Conservation (phyloP, 2,888 invertebrate species). For the Didymodactylos carnosus region DNA sequence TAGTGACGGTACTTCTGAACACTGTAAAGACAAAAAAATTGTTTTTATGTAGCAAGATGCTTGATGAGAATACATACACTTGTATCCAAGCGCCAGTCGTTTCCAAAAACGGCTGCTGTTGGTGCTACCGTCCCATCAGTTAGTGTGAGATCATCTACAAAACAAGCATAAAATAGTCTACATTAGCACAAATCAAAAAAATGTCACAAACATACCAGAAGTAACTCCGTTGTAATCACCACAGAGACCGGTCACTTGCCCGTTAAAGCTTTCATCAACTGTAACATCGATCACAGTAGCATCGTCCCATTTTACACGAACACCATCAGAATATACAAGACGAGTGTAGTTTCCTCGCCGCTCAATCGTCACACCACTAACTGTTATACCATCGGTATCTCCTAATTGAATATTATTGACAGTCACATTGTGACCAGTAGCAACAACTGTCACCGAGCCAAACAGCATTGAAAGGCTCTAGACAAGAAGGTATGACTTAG, state of each 20-base stretch:
- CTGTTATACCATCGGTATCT: neutral
- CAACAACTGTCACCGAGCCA: neutral
- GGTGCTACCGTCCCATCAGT: neutral
- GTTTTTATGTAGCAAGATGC: neutral
- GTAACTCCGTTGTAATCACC: slow-evolving; percentile 21
- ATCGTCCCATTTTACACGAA: slow-evolving; percentile 42
- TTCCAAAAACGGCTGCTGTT: neutral
- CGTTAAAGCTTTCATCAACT: slow-evolving; percentile 53
- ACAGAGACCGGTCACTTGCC: slow-evolving; percentile 40
- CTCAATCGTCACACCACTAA: neutral
- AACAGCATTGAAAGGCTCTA: neutral
- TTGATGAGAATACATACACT: neutral
- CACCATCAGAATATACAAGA: slow-evolving; percentile 32
- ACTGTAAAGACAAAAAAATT: neutral
- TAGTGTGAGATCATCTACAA: neutral
- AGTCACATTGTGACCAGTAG: neutral
- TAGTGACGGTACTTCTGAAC: neutral
- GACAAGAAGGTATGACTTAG: neutral
- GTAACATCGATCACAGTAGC: slow-evolving; percentile 2
- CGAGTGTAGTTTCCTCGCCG: neutral
- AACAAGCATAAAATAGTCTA: neutral
- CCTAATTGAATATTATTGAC: neutral
- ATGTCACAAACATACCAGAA: neutral
- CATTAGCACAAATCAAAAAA: neutral
- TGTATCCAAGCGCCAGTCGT: neutral